Evolutionary conservation across 2,888 invertebrate genomes (phyloP).

Genomic region (Antheraea assamensis): DNA sequence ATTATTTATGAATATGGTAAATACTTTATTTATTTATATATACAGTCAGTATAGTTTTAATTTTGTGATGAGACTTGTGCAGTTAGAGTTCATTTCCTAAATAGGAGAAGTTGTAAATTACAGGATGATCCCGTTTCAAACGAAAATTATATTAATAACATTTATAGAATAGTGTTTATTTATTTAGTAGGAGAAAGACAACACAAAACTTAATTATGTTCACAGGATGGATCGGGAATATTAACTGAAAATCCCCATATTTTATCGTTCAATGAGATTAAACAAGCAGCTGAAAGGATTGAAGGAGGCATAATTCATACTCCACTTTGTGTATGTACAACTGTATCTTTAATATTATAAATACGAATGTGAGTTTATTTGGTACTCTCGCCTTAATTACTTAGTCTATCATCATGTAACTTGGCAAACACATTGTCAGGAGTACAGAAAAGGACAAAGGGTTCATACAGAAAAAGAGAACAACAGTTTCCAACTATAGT

Average conservation of each 20-base stretch:
- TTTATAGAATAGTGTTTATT: neutral
- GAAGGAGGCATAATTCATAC: constrained; percentile 73
- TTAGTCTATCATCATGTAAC: no score
- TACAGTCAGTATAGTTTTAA: neutral
- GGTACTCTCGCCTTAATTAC: no score
- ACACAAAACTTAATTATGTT: neutral
- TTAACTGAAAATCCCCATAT: constrained; percentile 41
- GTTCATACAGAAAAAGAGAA: no score
- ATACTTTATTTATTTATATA: constrained; percentile 8
- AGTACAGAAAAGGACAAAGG: no score
- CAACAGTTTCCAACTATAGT: no score
- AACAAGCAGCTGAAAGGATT: constrained; percentile 66
- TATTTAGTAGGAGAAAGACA: neutral
- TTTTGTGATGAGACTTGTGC: neutral
- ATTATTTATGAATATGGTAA: constrained; percentile 14
- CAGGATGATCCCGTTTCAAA: neutral
- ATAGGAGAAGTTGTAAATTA: neutral
- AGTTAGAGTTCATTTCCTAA: neutral
- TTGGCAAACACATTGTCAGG: no score
- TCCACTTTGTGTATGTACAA: constrained; percentile 67
- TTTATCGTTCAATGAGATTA: constrained; percentile 66
- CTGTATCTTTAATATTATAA: neutral
- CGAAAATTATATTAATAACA: neutral
- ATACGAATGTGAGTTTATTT: no score
- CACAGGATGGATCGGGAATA: constrained; percentile 33